Conservation (phyloP, 1,140 invertebrate species). For the Drosophila trapezifrons region DNA sequence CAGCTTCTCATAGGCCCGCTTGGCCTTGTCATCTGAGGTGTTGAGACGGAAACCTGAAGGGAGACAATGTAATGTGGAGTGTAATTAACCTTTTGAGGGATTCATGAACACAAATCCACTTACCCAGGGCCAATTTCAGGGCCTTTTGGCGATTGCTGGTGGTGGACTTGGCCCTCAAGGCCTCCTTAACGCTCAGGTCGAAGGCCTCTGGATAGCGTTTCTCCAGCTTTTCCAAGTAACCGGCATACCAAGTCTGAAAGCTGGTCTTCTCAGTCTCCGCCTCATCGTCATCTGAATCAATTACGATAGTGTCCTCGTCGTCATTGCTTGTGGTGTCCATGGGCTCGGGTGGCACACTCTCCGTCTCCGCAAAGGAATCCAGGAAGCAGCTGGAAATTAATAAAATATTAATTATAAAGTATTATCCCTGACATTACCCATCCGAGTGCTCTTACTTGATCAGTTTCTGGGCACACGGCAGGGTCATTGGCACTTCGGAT, state of each 20-base stretch:
- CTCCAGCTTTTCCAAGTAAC: slow-evolving; percentile 86
- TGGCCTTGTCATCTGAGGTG: slow-evolving; percentile 85
- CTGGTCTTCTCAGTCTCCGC: slow-evolving; percentile 35
- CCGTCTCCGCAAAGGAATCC: slow-evolving; percentile 61
- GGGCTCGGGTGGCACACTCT: not conserved
- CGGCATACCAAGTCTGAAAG: slow-evolving; percentile 85
- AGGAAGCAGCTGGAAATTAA: slow-evolving; percentile 86
- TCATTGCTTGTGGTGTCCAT: slow-evolving; percentile 40
- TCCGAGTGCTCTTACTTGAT: slow-evolving; percentile 83
- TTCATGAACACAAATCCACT: not conserved
- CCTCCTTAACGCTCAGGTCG: slow-evolving; percentile 86
- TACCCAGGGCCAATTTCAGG: slow-evolving; percentile 76
- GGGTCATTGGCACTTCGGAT: slow-evolving; percentile 53
- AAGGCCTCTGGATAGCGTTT: slow-evolving; percentile 88
- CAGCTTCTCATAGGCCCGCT: slow-evolving; percentile 88
- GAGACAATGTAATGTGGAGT: not conserved
- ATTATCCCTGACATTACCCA: not conserved
- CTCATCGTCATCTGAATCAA: slow-evolving; percentile 83
- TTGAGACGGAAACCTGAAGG: slow-evolving; percentile 85
- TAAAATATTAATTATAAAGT: too few species aligned
- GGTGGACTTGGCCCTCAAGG: slow-evolving; percentile 60
- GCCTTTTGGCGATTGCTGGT: slow-evolving; percentile 61
- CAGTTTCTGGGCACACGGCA: slow-evolving; percentile 77
- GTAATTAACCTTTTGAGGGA: too few species aligned
- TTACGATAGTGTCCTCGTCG: slow-evolving; percentile 80